Percentiles rank a stretch among this genome's conserved stretches.
Conservation (phyloP, 2,888 invertebrate species). For the Eilema depressum region DNA sequence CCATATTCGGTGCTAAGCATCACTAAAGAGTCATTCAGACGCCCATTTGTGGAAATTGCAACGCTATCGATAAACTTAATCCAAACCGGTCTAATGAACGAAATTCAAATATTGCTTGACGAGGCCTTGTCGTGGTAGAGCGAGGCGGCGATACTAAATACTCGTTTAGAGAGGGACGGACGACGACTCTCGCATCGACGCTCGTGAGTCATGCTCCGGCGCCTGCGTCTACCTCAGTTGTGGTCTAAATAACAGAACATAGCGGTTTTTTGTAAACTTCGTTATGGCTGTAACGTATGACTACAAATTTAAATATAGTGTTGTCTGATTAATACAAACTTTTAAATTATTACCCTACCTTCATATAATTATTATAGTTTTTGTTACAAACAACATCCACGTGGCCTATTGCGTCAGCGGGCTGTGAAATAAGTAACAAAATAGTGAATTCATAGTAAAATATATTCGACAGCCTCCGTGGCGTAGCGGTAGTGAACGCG, state of each 20-base stretch:
- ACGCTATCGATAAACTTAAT: constrained; percentile 36
- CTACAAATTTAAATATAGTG: not conserved
- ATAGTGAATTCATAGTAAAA: no score
- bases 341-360: not conserved
- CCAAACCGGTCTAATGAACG: constrained; percentile 46
- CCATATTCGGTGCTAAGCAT: constrained; percentile 26
- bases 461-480: no score
- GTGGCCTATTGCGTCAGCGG: no score
- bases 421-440: not conserved
- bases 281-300: constrained; percentile 1
- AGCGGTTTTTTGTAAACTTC: constrained; percentile 29
- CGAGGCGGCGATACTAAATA: constrained; percentile 55
- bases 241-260: constrained; percentile 41
- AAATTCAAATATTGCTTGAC: constrained; percentile 55
- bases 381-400: not conserved
- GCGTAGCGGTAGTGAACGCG: no score
- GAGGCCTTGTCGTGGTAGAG: constrained; percentile 50
- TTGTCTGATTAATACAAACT: not conserved
- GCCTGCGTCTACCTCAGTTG: constrained; percentile 60
- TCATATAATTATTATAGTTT: not conserved
- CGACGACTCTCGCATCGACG: constrained; percentile 62
- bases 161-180: constrained; percentile 70
- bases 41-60: constrained; percentile 36
- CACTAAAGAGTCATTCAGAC: constrained; percentile 29
- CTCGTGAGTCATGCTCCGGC: constrained; percentile 77